A percentile compares a stretch with the other conserved stretches of the same genome.
Conservation (phyloP, 2,888 invertebrate species). For the Amitus sp. region DNA sequence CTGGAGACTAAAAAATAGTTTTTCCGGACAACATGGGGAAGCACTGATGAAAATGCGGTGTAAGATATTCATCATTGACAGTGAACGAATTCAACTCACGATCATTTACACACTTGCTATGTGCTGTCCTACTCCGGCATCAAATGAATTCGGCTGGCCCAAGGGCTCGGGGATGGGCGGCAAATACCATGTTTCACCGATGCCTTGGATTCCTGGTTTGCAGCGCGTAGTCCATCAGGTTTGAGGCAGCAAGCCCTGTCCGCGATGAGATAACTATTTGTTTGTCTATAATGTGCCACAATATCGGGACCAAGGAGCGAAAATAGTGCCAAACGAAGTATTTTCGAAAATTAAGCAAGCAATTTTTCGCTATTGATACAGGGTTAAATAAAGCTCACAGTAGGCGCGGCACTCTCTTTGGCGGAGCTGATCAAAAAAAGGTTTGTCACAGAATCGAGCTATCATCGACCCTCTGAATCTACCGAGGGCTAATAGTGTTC, state of each 20-base stretch:
- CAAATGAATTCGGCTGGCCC: constrained; percentile 60
- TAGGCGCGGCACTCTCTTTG: no score
- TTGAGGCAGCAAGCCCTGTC: constrained; percentile 52
- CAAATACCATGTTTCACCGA: constrained; percentile 60
- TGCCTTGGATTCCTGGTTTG: constrained; percentile 50
- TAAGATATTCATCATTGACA: constrained; percentile 49
- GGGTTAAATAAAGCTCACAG: no score
- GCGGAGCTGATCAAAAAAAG: no score
- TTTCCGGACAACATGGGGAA: constrained; percentile 27
- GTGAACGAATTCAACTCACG: constrained; percentile 46
- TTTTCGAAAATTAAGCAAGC: constrained; percentile 1
- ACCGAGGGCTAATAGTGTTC: constrained; percentile 2
- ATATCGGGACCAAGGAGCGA: no score
- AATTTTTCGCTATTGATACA: no score
- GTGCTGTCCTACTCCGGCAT: constrained; percentile 48
- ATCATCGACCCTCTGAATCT: background rate
- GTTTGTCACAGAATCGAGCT: background rate
- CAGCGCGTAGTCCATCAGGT: constrained; percentile 50
- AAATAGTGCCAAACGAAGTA: background rate
- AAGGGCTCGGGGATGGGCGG: constrained; percentile 59
- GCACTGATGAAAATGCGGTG: constrained; percentile 40
- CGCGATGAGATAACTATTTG: constrained; percentile 53
- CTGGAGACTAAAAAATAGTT: background rate
- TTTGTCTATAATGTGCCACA: constrained; percentile 53
- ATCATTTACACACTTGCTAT: constrained; percentile 48